Percentiles rank a stretch among this genome's conserved stretches.
phyloP scores from a whole-genome alignment of 2,797 vertebrate species.

The Poeciliopsis infans region DNA sequence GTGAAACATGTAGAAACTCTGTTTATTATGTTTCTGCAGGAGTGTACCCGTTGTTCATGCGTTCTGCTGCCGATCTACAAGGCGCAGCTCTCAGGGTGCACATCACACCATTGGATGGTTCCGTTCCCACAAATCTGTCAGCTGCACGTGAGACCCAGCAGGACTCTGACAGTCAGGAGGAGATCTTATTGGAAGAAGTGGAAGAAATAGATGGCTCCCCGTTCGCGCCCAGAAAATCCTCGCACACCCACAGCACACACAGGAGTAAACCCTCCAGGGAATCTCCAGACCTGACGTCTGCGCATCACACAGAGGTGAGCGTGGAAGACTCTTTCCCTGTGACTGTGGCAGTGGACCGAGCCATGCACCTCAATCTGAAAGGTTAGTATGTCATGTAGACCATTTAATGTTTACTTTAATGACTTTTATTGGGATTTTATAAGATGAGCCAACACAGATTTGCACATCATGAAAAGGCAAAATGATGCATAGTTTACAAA shows the following conservation, averaged over 20 bases:
- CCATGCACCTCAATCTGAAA: slow-evolving; percentile 94
- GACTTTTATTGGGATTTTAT: background rate
- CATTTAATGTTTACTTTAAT: background rate
- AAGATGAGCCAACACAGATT: background rate
- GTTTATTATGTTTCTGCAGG: slow-evolving; percentile 76
- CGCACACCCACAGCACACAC: slow-evolving; percentile 21
- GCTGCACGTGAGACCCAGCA: slow-evolving; percentile 21
- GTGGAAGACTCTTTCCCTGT: slow-evolving; percentile 84
- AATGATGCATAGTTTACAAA: background rate
- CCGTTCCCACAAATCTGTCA: slow-evolving; percentile 23
- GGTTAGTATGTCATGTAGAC: slow-evolving; percentile 70
- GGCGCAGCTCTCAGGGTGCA: slow-evolving; percentile 90
- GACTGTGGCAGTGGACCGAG: slow-evolving; percentile 87
- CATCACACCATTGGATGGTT: slow-evolving; percentile 67
- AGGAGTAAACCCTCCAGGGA: slow-evolving; percentile 36
- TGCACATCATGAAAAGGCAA: background rate
- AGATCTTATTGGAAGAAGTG: slow-evolving; percentile 49
- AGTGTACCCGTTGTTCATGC: slow-evolving; percentile 90
- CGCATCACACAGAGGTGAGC: slow-evolving; percentile 22
- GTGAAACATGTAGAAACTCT: no score
- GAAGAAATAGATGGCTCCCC: slow-evolving; percentile 33
- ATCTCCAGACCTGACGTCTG: slow-evolving; percentile 44
- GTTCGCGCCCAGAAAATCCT: slow-evolving; percentile 21
- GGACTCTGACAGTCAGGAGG: slow-evolving; percentile 73
- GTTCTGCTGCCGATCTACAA: slow-evolving; percentile 85